Base-by-base conservation (phyloP, 2,797 vertebrate species). In the Picus viridis region DNA sequence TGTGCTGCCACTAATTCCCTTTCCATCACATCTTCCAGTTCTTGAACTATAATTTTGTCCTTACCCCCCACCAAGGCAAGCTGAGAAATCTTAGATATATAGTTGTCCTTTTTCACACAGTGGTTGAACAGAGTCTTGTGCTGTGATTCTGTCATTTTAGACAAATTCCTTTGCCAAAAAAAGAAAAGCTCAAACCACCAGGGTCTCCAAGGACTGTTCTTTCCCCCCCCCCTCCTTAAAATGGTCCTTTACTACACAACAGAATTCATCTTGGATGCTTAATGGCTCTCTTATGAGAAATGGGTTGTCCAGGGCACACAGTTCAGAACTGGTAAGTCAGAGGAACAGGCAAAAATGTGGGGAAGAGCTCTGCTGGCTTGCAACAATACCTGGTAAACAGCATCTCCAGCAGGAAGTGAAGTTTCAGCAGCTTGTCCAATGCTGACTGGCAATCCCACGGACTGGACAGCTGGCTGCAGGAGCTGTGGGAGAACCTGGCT, bases 351-450 rank as follows among this genome's bases (percentile, higher is more conserved):
- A 30, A 88, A 88, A 79, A 29, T 1, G 53, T 5, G 92, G 86
- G 80, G 85, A 91, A 76, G 92, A 74, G 88, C 84, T 97, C 96
- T 95, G 92, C 95, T 96, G 95, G 93, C 76, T 93, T 96, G 92
- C 95, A 93, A 97, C 96, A 96, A 97, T 99, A 99, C 99, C 99
- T 99, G 98, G 96, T 98, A 98, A 67, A 97, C 96, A 98, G 97
- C 93, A 97, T 99, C 98, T 98, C 98, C 97, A 95, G 98, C 97
- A 96, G 98, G 98, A 97, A 98, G 98, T 45, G 98, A 97, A 92
- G 96, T 96, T 97, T 98, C 97, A 96, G 98, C 96, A 98, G 98
- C 97, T 98, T 98, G 98, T 98, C 98, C 98, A 98, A 98, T 98
- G 96, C 97, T 98, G 98, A 98, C 98, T 95, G 99, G 98, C 95